Percentiles rank a stretch among this genome's conserved stretches.
These are phyloP conservation scores for Emydocephalus ijimae DNA, from an alignment of 2,113 vertebrate species.

Conservation along the genomic window DNA sequence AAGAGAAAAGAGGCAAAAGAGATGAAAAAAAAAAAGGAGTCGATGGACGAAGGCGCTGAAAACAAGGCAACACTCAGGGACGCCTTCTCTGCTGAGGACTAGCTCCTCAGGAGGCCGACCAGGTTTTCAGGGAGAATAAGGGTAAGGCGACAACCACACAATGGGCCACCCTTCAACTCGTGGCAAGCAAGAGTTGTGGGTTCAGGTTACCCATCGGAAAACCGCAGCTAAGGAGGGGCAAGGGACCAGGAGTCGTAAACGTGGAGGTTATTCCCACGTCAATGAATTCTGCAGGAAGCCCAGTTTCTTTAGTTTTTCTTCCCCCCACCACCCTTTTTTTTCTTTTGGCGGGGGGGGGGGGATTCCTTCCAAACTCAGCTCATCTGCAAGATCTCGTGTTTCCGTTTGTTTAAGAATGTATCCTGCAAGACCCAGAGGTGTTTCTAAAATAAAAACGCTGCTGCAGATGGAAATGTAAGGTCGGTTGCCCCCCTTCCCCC, in stretches of 20 bases:
- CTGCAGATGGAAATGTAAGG: not conserved
- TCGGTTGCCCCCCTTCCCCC: not conserved
- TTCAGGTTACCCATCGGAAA: not conserved
- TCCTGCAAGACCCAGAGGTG: not conserved
- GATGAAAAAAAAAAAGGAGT: slow-evolving; percentile 57
- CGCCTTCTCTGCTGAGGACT: too few relatives aligned
- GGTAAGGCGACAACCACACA: not conserved
- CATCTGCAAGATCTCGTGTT: not conserved
- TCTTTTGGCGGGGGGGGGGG: not conserved
- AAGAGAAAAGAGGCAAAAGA: slow-evolving; percentile 71
- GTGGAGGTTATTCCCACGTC: not conserved
- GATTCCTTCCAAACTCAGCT: not conserved
- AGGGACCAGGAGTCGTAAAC: not conserved
- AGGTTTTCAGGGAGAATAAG: not conserved
- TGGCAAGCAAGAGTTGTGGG: not conserved
- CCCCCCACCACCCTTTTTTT: not conserved
- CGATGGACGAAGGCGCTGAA: slow-evolving; percentile 51
- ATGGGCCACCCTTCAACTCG: not conserved
- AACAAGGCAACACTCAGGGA: not conserved
- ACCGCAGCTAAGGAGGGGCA: not conserved
- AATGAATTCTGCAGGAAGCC: not conserved
- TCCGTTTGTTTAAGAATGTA: not conserved
- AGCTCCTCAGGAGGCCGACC: not conserved
- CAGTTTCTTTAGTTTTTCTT: not conserved
- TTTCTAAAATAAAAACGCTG: not conserved